phyloP scores from a whole-genome alignment of 1,140 invertebrate species.

The Tetramorium simillimum region DNA sequence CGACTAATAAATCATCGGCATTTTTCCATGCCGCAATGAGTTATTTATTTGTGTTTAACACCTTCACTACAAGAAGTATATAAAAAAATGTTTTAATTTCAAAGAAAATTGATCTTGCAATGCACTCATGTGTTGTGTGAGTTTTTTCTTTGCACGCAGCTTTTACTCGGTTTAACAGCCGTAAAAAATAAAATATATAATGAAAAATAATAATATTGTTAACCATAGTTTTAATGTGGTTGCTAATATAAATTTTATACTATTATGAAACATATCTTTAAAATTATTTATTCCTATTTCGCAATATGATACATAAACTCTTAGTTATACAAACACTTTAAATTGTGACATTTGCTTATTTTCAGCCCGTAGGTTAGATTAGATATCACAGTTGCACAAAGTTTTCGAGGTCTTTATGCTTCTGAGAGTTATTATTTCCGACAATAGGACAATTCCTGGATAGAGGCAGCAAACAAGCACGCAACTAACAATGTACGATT shows the following conservation, averaged over 20 bases:
- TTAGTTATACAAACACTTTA: not conserved
- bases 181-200: not conserved
- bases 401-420: slow-evolving; percentile 32
- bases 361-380: not conserved
- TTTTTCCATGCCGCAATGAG: slow-evolving; percentile 19
- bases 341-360: slow-evolving; percentile 1
- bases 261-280: not conserved
- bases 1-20: slow-evolving; percentile 29
- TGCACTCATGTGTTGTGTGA: not conserved
- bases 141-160: not conserved
- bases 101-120: slow-evolving; percentile 35
- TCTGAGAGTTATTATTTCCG: slow-evolving; percentile 61
- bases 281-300: not conserved
- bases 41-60: slow-evolving; percentile 1
- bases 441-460: slow-evolving; percentile 65
- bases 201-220: not conserved
- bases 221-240: not conserved
- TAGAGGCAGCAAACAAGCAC: slow-evolving; percentile 64
- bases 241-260: not conserved
- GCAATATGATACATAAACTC: not conserved
- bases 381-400: slow-evolving; percentile 1
- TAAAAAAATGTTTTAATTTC: slow-evolving; percentile 25
- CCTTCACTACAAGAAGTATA: not conserved
- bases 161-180: not conserved
- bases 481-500: slow-evolving; percentile 60